Conservation (phyloP, 2,113 vertebrate genomes). For the Miniopterus natalensis region DNA sequence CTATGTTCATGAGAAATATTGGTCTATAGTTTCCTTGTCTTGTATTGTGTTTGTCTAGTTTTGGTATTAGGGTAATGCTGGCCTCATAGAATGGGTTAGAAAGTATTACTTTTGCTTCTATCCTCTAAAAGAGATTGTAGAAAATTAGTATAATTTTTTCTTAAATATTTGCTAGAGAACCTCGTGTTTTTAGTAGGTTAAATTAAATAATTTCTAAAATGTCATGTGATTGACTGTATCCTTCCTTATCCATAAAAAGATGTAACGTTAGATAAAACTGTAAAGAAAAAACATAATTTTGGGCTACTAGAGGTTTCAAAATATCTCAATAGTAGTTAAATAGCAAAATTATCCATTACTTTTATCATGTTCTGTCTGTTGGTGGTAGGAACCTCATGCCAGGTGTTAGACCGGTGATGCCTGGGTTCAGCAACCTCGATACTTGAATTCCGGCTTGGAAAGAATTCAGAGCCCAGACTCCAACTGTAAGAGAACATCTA, state of each 20-base stretch:
- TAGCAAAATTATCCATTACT: background rate
- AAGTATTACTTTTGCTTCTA: background rate
- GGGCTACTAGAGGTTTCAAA: slow-evolving; percentile 18
- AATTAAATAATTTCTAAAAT: slow-evolving; percentile 26
- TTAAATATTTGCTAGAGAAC: slow-evolving; percentile 5
- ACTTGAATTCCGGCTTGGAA: too few species aligned
- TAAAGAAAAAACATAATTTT: slow-evolving; percentile 17
- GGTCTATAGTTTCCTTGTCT: background rate
- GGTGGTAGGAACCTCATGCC: too few species aligned
- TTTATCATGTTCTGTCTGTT: background rate
- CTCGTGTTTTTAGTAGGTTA: background rate
- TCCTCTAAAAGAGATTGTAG: background rate
- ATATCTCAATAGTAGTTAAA: background rate
- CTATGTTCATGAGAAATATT: background rate
- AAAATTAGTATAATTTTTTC: background rate
- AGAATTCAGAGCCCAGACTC: too few species aligned
- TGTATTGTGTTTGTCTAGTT: background rate
- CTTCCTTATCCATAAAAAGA: slow-evolving; percentile 7
- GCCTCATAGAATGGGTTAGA: background rate
- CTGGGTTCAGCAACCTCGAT: too few species aligned
- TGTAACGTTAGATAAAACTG: background rate
- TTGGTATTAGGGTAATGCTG: background rate
- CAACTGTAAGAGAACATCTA: too few species aligned
- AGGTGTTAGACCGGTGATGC: too few species aligned
- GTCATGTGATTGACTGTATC: background rate